phyloP scores from a whole-genome alignment of 2,113 vertebrate species.

The Neoarius graeffei region DNA sequence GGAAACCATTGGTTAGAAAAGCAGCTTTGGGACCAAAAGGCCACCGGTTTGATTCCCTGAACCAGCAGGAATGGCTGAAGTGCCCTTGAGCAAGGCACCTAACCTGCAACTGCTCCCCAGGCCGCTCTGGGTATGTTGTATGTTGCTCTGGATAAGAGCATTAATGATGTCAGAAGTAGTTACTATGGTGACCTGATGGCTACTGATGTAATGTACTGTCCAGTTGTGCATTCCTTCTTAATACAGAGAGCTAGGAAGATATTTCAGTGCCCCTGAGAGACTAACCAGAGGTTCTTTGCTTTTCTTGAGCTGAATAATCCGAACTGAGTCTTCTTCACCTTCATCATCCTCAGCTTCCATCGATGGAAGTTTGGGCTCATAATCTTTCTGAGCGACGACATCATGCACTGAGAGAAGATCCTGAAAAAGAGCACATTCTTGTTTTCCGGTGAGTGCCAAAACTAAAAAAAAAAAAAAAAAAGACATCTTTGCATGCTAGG shows the following conservation, averaged over 20 bases:
- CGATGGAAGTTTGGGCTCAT: conserved; percentile 82
- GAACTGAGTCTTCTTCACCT: conserved; percentile 85
- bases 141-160: too few species aligned
- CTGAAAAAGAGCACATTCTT: conserved; percentile 60
- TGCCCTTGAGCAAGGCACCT: too few species aligned
- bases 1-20: too few species aligned
- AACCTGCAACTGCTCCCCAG: too few species aligned
- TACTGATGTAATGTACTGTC: not conserved
- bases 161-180: not conserved
- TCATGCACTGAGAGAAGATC: conserved; percentile 81
- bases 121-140: too few species aligned
- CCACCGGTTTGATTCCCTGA: too few species aligned
- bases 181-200: not conserved
- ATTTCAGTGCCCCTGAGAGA: conserved; percentile 28
- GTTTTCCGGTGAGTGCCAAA: not conserved
- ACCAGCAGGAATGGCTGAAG: too few species aligned
- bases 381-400: conserved; percentile 71
- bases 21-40: too few species aligned
- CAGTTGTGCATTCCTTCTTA: not conserved
- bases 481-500: not conserved
- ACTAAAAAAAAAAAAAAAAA: conserved; percentile 15
- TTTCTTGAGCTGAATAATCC: conserved; percentile 86
- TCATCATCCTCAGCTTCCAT: conserved; percentile 82
- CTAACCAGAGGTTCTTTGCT: conserved; percentile 85
- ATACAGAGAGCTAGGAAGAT: not conserved